Conservation (phyloP, 2,797 vertebrate species). For the Botia almorhae region DNA sequence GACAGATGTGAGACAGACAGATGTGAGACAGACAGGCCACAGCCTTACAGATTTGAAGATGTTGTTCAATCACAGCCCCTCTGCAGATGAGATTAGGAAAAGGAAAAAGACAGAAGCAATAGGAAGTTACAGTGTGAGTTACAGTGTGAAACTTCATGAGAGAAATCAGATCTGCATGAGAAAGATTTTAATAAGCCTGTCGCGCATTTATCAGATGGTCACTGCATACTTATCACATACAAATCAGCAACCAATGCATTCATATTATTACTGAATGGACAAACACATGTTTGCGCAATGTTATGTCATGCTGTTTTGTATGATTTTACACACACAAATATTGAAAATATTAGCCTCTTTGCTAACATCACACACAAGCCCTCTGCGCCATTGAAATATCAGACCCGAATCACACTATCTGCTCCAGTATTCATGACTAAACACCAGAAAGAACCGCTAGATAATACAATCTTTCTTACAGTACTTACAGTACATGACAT, state of each 20-base stretch:
- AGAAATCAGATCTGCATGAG: not conserved
- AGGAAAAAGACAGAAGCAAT: not conserved
- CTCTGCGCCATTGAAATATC: not conserved
- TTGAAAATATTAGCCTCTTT: constrained; percentile 6
- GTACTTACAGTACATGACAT: constrained; percentile 66
- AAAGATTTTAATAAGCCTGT: not conserved
- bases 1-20: constrained; percentile 10
- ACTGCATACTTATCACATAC: not conserved
- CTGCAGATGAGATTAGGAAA: constrained; percentile 43
- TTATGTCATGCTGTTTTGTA: too few relatives aligned
- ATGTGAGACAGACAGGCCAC: not conserved
- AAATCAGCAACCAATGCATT: not conserved
- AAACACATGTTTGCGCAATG: too few relatives aligned
- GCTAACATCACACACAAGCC: constrained; percentile 27
- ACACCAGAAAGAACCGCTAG: not conserved
- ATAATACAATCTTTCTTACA: not conserved
- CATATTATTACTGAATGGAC: not conserved
- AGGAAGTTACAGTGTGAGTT: constrained; percentile 4
- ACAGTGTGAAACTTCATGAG: not conserved
- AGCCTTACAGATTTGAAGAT: constrained; percentile 44
- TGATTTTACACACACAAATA: not conserved
- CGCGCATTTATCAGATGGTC: not conserved
- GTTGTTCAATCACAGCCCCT: constrained; percentile 38
- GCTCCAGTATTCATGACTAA: not conserved
- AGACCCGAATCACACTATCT: not conserved